Percentiles rank a stretch among this genome's conserved stretches.
Evolutionary conservation across 35 echinoderm and acorn worm genomes (phyloP).

Genomic region (Eucidaris tribuloides): DNA sequence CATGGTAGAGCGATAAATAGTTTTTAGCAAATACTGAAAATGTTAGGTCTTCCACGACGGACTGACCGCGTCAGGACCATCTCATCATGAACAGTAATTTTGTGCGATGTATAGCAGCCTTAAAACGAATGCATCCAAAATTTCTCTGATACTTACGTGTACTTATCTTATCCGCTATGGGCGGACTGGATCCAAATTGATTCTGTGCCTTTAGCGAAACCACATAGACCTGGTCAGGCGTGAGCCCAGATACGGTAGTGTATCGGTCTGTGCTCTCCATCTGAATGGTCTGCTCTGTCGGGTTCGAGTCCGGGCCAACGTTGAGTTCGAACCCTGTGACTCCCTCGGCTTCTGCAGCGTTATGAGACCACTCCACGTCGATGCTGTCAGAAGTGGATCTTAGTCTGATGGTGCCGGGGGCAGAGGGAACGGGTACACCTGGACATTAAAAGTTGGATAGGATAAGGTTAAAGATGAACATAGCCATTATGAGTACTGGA

Average conservation of each 20-base stretch:
- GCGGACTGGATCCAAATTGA: not conserved
- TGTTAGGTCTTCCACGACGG: too few species aligned
- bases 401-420: not conserved
- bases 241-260: not conserved
- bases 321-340: not conserved
- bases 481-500: too few species aligned
- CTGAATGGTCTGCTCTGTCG: not conserved
- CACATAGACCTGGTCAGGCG: not conserved
- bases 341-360: not conserved
- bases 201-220: not conserved
- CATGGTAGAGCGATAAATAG: too few species aligned
- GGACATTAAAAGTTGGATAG: too few species aligned
- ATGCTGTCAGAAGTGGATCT: not conserved
- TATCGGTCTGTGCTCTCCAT: not conserved
- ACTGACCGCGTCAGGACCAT: too few species aligned
- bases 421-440: not conserved
- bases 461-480: too few species aligned
- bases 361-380: not conserved
- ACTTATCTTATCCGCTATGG: not conserved
- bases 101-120: too few species aligned
- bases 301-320: conserved; percentile 2
- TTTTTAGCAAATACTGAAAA: too few species aligned
- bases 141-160: conserved; percentile 10
- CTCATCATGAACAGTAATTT: too few species aligned
- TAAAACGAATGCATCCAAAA: too few species aligned